Percentiles rank a stretch among this genome's conserved stretches.
Evolutionary conservation across 2,797 vertebrate genomes (phyloP).

Genomic region (Synaphobranchus kaupii): DNA sequence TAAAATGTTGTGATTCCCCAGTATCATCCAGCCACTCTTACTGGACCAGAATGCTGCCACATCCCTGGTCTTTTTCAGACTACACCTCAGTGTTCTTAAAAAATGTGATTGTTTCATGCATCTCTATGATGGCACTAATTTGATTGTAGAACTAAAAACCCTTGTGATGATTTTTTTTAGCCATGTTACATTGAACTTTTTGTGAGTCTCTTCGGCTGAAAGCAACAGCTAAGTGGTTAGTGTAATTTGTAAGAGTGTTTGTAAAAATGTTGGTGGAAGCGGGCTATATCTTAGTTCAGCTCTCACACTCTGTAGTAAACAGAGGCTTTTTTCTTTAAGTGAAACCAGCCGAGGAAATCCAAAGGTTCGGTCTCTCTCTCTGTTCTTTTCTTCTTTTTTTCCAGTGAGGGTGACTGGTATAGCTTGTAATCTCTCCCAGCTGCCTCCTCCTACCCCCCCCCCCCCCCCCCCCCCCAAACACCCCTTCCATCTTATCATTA

Average conservation of each 20-base stretch:
- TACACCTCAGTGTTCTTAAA: no score
- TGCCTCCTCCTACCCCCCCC: conserved; percentile 49
- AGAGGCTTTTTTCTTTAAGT: conserved; percentile 76
- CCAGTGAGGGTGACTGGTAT: conserved; percentile 82
- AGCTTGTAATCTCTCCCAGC: conserved; percentile 85
- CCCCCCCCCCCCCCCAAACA: neutral
- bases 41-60: no score
- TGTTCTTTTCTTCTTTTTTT: conserved; percentile 74
- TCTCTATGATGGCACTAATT: no score
- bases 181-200: no score
- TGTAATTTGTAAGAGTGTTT: neutral
- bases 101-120: no score
- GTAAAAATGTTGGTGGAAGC: neutral
- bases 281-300: conserved; percentile 76
- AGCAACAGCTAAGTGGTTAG: neutral
- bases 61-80: no score
- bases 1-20: no score
- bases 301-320: conserved; percentile 78
- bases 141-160: no score
- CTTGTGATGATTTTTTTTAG: no score
- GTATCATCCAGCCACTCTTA: no score
- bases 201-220: neutral
- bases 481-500: conserved; percentile 79
- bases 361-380: conserved; percentile 71
- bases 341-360: conserved; percentile 84